Conservation (phyloP, 2,113 vertebrate species). For the Eupsittula cactorum region DNA sequence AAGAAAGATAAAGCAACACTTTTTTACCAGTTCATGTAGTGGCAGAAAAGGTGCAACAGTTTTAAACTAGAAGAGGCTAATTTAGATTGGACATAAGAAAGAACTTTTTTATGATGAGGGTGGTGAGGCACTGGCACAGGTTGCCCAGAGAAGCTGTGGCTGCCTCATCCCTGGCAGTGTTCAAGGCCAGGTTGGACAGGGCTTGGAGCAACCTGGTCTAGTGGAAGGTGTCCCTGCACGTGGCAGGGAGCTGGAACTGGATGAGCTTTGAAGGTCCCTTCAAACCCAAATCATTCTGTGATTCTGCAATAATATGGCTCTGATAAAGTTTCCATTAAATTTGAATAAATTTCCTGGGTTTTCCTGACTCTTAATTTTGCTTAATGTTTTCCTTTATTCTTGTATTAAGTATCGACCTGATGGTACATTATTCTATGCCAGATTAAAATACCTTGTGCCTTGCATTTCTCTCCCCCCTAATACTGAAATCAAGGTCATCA, state of each 20-base stretch:
- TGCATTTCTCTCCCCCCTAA: background rate
- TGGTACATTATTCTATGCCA: background rate
- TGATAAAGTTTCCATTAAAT: background rate
- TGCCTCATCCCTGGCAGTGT: background rate
- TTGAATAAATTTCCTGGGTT: background rate
- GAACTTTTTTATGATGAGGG: rapidly evolving
- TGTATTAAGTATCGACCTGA: background rate
- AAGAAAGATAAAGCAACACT: background rate
- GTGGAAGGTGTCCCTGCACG: background rate
- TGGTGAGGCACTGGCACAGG: background rate
- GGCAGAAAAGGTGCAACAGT: background rate
- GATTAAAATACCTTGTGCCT: background rate
- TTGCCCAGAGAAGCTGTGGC: background rate
- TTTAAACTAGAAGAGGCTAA: background rate
- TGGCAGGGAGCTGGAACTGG: background rate
- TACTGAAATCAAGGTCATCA: background rate
- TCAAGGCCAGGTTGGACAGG: background rate
- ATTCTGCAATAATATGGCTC: background rate
- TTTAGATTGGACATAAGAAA: background rate
- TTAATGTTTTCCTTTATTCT: background rate
- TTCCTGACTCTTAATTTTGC: background rate
- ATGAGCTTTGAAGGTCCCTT: background rate
- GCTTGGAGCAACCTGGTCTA: background rate
- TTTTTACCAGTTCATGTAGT: background rate
- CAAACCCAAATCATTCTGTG: background rate